Evolutionary conservation across 2,797 vertebrate species (phyloP), one percentile per base, ranked within the genome.

Genomic region (Arremon aurantiirostris): DNA sequence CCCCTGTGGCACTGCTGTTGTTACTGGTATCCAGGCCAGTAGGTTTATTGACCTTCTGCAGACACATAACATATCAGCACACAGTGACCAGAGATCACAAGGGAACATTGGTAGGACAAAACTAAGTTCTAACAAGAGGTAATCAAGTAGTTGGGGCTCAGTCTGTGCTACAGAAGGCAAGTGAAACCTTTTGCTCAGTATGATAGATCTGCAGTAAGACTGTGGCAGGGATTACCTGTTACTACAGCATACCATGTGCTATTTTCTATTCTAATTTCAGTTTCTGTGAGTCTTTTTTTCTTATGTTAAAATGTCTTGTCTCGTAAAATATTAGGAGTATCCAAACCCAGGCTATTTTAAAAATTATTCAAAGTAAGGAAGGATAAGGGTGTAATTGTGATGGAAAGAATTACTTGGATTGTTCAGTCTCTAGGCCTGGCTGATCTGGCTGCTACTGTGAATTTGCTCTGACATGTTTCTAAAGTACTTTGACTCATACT

Each of bases 31-130:
- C 14, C n/a, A 53, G 41, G 28, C 46, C 34, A 19, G 75, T 46
- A 89, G 78, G 64, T 96, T 95, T 97, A 55, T 95, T 96, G 72
- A 75, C 90, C 64, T 93, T 94, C 76, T 90, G 92, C 82, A 92
- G 82, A 92, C 81, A 60, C 66, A 65, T 27, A 56, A 87, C 72
- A 61, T 94, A 75, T 95, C 71, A 85, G 52, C 72, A 81, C 71
- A 86, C 23, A 49, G 32, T 46, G 49, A 50, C 75, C 47, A 61
- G 68, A 81, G 75, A 83, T 93, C 35, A n/a, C 34, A 81, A 94
- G 91, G 87, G 81, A 95, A 61, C 10, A 11, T 52, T 93, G 75
- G n/a, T 92, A 94, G 90, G 76, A 70, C 86, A 89, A 86, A 68
- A 52, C 35, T 88, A 68, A 84, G 63, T 19, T 84, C 63, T 93